Evolutionary conservation across 2,888 invertebrate species (phyloP).

Genomic region (Argynnis bischoffii): DNA sequence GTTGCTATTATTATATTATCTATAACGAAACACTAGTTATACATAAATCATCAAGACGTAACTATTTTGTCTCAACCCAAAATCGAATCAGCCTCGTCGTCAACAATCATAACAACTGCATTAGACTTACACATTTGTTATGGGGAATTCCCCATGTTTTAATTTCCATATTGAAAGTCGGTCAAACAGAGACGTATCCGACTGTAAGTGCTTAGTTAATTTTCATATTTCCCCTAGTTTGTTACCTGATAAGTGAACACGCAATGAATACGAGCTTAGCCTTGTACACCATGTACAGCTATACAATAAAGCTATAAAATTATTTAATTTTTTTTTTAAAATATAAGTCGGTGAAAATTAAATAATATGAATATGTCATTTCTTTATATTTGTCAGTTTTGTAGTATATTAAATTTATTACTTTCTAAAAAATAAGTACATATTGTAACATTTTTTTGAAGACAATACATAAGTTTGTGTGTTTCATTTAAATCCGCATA

Average conservation of each 20-base stretch:
- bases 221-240: conserved; percentile 40
- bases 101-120: too few species aligned
- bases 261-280: conserved; percentile 14
- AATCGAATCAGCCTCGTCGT: too few species aligned
- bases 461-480: too few species aligned
- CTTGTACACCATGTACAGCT: not conserved
- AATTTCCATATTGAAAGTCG: conserved; percentile 15
- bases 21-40: too few species aligned
- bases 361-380: not conserved
- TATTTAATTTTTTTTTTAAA: not conserved
- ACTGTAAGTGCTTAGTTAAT: conserved; percentile 38
- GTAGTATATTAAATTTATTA: too few species aligned
- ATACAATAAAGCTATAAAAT: conserved; percentile 7
- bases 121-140: too few species aligned
- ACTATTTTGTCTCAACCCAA: not conserved
- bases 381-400: too few species aligned
- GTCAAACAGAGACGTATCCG: conserved; percentile 40
- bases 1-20: too few species aligned
- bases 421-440: too few species aligned
- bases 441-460: too few species aligned
- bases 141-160: not conserved
- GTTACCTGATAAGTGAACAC: conserved; percentile 26
- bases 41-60: too few species aligned
- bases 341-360: not conserved
- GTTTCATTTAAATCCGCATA: too few species aligned